These are phyloP conservation scores for Lucinisca nassula DNA, from an alignment of 2,888 invertebrate species.

Conservation along the genomic window DNA sequence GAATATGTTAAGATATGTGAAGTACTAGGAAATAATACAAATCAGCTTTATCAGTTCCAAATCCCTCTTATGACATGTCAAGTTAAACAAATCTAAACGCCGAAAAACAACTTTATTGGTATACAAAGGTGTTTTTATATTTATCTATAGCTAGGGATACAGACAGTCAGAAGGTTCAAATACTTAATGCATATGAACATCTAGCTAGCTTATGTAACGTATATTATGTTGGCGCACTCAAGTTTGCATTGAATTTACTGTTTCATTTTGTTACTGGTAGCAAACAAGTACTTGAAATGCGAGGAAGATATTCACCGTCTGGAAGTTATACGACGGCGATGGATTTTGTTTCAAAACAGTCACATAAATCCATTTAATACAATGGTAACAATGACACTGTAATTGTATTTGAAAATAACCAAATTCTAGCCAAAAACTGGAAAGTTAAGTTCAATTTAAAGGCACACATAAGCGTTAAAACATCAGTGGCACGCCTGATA, in stretches of 20 bases:
- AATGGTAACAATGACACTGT: neutral
- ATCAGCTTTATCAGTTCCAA: neutral
- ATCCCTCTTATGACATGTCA: neutral
- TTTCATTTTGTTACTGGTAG: neutral
- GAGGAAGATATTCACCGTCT: neutral
- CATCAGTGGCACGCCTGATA: neutral
- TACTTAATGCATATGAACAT: neutral
- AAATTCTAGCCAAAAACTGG: neutral
- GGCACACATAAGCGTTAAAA: neutral
- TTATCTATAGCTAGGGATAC: neutral
- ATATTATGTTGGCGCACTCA: neutral
- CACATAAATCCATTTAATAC: neutral
- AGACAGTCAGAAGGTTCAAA: neutral
- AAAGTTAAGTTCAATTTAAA: neutral
- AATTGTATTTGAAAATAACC: conserved; percentile 11
- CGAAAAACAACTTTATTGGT: neutral
- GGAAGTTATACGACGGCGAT: neutral
- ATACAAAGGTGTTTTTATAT: neutral
- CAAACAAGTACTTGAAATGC: neutral
- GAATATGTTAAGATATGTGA: neutral
- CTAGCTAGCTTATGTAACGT: neutral
- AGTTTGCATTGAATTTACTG: conserved; percentile 2
- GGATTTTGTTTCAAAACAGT: neutral
- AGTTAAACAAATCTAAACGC: neutral
- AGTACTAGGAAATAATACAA: neutral